Evolutionary conservation across 1,140 invertebrate species (phyloP), one percentile per base, ranked within the genome.

Genomic region (Drosophila serrata): DNA sequence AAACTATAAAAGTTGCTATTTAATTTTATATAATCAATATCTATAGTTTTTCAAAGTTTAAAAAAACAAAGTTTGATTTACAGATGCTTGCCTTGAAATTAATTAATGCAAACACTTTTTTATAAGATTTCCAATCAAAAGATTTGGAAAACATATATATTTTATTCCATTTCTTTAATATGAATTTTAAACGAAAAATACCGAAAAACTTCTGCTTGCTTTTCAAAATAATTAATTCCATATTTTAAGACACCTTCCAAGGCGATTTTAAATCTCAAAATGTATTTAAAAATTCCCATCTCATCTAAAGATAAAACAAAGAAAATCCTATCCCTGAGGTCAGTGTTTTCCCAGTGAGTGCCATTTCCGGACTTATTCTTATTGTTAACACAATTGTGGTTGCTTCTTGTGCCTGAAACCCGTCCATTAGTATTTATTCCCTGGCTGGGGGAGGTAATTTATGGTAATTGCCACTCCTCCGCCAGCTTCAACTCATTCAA

Each of bases 351-450:
- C 9, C n/a, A 40, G 17, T 33, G 9, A 65, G 7, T 33, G 15
- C 19, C 56, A 1, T 11, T 29, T 27, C 33, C 27, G 6, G 17
- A n/a, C 13, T 7, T 9, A 13, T 49, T 57, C 24, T 27, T 55
- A 69, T 69, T 56, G 46, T 69, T 37, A 31, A 56, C 46, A 56
- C 63, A 69, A 37, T 68, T 65, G 62, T 56, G 48, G 64, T 72
- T 70, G 68, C 68, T 72, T 70, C 53, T 58, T 40, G 69, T 72
- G 69, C 69, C 69, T 72, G 29, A 72, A 49, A 58, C 39, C 65
- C 69, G 31, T 48, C 69, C 69, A 72, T 72, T 72, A 72, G 65
- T 72, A 72, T 72, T 72, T 72, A 72, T 72, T 72, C 67, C 65
- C 65, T 49, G 55, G 68, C 1, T 13, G 35, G 40, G 22, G 15